A percentile compares a stretch with the other conserved stretches of the same genome.
Conservation (phyloP, 2,113 vertebrate species). For the Stigmatopora nigra region DNA sequence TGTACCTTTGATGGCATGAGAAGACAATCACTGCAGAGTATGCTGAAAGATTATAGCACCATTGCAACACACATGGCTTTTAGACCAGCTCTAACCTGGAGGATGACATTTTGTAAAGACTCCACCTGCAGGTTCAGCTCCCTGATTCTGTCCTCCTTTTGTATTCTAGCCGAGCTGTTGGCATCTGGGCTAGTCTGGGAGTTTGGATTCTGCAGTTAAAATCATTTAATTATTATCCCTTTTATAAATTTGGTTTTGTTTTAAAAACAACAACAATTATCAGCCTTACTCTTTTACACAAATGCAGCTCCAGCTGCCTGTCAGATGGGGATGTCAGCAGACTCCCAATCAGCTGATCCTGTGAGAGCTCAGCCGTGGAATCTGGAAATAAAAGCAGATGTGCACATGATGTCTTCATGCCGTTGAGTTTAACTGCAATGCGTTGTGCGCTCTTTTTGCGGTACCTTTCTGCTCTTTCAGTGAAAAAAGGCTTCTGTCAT, state of each 20-base stretch:
- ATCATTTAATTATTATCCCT: neutral
- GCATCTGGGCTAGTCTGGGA: conserved; percentile 15
- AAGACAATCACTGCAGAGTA: neutral
- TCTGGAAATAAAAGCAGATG: conserved; percentile 34
- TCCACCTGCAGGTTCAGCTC: conserved; percentile 67
- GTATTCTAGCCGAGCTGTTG: conserved; percentile 18
- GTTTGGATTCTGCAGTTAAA: conserved; percentile 33
- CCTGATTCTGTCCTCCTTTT: conserved; percentile 59
- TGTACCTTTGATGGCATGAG: conserved; percentile 53
- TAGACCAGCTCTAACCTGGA: conserved; percentile 48
- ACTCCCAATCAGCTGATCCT: conserved; percentile 57
- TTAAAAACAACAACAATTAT: neutral
- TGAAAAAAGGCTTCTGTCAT: conserved; percentile 54
- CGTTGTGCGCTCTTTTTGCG: neutral
- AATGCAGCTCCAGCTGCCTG: conserved; percentile 58
- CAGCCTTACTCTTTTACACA: conserved; percentile 55
- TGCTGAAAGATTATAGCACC: neutral
- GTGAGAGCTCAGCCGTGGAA: conserved; percentile 45
- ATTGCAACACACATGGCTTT: neutral
- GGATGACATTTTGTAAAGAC: conserved; percentile 60
- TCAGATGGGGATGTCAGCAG: conserved; percentile 42
- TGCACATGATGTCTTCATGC: neutral
- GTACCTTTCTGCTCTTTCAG: conserved; percentile 57
- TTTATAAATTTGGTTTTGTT: neutral
- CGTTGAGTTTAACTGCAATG: neutral